Percentiles rank a stretch among this genome's conserved stretches.
Evolutionary conservation across 2,888 invertebrate genomes (phyloP).

Genomic region (Frankliniella intonsa): DNA sequence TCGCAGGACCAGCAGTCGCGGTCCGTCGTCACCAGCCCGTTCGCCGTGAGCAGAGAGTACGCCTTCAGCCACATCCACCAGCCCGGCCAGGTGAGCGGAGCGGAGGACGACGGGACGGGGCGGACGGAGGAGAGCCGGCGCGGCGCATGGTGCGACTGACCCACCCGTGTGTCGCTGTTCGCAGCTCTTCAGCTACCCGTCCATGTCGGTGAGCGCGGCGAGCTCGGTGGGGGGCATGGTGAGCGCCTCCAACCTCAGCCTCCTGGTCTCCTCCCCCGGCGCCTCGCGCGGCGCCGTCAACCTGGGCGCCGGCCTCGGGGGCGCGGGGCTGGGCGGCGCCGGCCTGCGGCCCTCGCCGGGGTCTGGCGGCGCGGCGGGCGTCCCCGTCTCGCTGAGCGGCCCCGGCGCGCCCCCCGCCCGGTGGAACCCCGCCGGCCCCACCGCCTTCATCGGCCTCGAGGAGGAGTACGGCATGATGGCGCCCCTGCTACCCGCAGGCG

Average conservation of each 20-base stretch:
- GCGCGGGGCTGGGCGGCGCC: slow-evolving; percentile 55
- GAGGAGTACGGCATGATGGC: slow-evolving; percentile 89
- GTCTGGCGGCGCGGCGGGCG: slow-evolving; percentile 51
- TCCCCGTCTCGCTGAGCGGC: slow-evolving; percentile 53
- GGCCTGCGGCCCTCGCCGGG: slow-evolving; percentile 42
- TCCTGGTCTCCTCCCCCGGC: slow-evolving; percentile 66
- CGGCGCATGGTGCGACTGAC: background rate
- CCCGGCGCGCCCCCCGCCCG: slow-evolving; percentile 52
- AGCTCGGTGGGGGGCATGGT: slow-evolving; percentile 76
- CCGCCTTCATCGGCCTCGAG: slow-evolving; percentile 81
- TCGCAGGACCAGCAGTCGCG: slow-evolving; percentile 37
- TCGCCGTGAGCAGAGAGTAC: slow-evolving; percentile 60
- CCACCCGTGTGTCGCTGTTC: background rate
- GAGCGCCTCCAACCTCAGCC: slow-evolving; percentile 80
- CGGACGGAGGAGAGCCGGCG: slow-evolving; percentile 29
- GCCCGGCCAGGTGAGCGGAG: slow-evolving; percentile 68
- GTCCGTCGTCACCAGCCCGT: slow-evolving; percentile 44
- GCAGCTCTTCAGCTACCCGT: slow-evolving; percentile 90
- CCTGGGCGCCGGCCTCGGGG: slow-evolving; percentile 64
- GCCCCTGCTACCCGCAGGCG: slow-evolving; percentile 56
- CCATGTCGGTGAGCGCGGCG: slow-evolving; percentile 64
- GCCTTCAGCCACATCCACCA: slow-evolving; percentile 93
- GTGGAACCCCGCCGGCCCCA: slow-evolving; percentile 72
- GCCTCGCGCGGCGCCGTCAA: slow-evolving; percentile 37
- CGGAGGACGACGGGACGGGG: slow-evolving; percentile 42